A percentile compares a stretch with the other conserved stretches of the same genome.
Conservation (phyloP, 1,140 invertebrate species). For the Drosophila rhopaloa region DNA sequence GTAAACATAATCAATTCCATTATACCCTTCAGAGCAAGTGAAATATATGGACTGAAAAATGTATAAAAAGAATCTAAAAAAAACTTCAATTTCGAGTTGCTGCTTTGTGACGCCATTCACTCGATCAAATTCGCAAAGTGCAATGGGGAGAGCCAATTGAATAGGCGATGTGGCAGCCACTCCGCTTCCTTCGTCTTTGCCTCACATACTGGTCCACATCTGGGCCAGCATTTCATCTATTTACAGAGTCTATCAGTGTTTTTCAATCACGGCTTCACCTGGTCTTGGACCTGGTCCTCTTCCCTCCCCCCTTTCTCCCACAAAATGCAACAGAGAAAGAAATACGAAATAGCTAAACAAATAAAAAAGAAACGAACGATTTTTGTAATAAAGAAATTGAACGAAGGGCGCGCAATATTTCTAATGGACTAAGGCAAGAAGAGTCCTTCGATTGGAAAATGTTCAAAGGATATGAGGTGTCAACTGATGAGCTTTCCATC, state of each 20-base stretch:
- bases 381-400: constrained; percentile 80
- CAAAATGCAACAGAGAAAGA: constrained; percentile 31
- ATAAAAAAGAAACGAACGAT: constrained; percentile 29
- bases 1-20: neutral
- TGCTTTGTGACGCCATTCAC: constrained; percentile 62
- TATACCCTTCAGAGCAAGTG: constrained; percentile 1
- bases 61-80: constrained; percentile 18
- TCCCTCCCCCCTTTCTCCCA: constrained; percentile 2
- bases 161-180: constrained; percentile 41
- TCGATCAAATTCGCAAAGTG: constrained; percentile 78
- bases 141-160: constrained; percentile 65
- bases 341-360: constrained; percentile 34
- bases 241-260: constrained; percentile 77
- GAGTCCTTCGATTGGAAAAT: constrained; percentile 72
- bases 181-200: neutral
- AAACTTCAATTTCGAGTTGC: constrained; percentile 58
- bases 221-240: constrained; percentile 71
- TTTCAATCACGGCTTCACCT: constrained; percentile 64
- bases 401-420: constrained; percentile 74
- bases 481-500: constrained; percentile 53
- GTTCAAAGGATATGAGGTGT: constrained; percentile 79
- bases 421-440: constrained; percentile 55
- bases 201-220: constrained; percentile 29
- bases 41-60: neutral
- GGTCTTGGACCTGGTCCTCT: constrained; percentile 25